These are phyloP conservation scores for Drosophila bocki DNA, from an alignment of 1,140 invertebrate genomes.

Conservation along the genomic window DNA sequence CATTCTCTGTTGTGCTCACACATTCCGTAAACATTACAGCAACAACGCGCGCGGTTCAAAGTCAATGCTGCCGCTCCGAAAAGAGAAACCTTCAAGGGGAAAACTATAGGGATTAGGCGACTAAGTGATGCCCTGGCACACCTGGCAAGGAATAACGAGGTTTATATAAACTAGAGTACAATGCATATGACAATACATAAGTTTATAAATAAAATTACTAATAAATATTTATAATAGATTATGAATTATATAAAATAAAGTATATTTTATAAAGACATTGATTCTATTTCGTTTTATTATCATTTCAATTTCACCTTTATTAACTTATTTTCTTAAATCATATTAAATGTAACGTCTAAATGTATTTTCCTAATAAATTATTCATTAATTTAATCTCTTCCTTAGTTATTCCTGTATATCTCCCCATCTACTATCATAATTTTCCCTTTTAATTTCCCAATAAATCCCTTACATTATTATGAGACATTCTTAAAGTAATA, in stretches of 20 bases:
- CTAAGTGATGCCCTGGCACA: not conserved
- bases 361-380: too few species aligned
- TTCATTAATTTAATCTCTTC: not conserved
- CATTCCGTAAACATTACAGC: slow-evolving; percentile 78
- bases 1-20: slow-evolving; percentile 79
- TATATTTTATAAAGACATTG: not conserved
- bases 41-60: slow-evolving; percentile 66
- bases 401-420: not conserved
- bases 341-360: too few species aligned
- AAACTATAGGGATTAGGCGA: not conserved
- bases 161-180: too few species aligned
- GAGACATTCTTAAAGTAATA: not conserved
- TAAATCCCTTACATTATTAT: slow-evolving; percentile 2
- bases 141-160: not conserved
- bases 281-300: too few species aligned
- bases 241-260: too few species aligned
- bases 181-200: too few species aligned
- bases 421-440: too few species aligned
- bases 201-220: too few species aligned
- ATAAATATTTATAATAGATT: too few species aligned
- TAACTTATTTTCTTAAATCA: rapidly evolving
- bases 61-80: slow-evolving; percentile 67
- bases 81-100: slow-evolving; percentile 18
- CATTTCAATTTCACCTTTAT: not conserved
- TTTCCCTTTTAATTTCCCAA: too few species aligned